Evolutionary conservation across 2,113 vertebrate species (phyloP), one percentile per base, ranked within the genome.

Genomic region (Mustelus asterias): DNA sequence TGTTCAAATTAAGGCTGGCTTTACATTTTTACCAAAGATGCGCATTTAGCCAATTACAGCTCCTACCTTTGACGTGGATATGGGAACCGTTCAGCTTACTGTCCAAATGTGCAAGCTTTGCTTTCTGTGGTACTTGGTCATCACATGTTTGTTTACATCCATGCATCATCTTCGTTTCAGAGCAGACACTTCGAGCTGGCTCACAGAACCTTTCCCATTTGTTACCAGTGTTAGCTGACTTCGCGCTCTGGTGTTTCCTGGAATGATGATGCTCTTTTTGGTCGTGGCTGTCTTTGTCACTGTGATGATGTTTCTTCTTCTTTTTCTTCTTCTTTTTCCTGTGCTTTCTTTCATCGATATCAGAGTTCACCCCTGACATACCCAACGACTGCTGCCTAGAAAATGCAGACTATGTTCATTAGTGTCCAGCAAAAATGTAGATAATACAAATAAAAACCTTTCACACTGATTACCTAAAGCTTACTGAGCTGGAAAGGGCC

Each of bases 241-340:
- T 70, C 41, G 29, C 14, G 26, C 69, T 14, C 41, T 76, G 69
- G 67, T 76, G 69, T 20, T 76, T 95, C 44, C 94, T 95, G 94
- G 94, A 95, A 95, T 95, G 94, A 24, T 93, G 60, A 16, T 67
- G 89, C 3, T 93, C 89, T 93, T 93, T 93, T 65, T 65, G 89
- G 41, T 96, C 94, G 16, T 95, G 96, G 95, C 96, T 96, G 29
- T 96, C 80, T n/a, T 96, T 96, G 80, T 96, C 97, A 96, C 97
- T 97, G 0, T 96, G 96, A 72, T 97, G 97, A 78, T 97, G 97
- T 1, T 98, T 97, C 3, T 97, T 97, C 70, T 97, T 98, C 96
- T 97, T 98, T 97, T 97, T 97, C 96, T 98, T 98, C 96, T 98
- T 98, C 97, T 98, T 99, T 96, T 98, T 98, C 96, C 98, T 99